Percentiles rank a stretch among this genome's conserved stretches.
Evolutionary conservation across 2,797 vertebrate genomes (phyloP).

Genomic region (Scolopax rusticola): DNA sequence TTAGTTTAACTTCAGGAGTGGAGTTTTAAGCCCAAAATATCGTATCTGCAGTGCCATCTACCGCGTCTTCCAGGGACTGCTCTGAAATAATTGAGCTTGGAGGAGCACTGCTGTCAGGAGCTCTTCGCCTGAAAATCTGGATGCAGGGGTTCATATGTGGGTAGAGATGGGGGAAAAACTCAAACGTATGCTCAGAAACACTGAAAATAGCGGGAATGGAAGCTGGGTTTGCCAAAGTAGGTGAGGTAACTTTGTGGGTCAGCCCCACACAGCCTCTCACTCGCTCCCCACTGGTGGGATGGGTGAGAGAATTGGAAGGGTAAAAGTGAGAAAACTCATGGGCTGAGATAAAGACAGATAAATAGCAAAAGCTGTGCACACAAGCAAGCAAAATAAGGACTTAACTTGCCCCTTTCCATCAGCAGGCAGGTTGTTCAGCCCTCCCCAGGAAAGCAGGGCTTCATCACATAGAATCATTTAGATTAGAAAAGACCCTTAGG

Average conservation of each 20-base stretch:
- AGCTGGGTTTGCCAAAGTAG: not conserved
- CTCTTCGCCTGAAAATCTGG: not conserved
- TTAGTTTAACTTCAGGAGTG: conserved; percentile 3
- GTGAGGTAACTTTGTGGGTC: not conserved
- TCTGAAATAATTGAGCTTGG: not conserved
- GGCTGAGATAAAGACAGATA: not conserved
- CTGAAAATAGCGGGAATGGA: not conserved
- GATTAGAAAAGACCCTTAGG: no score
- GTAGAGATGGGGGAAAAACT: not conserved
- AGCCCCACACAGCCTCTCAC: fast-evolving
- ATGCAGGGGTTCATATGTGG: fast-evolving
- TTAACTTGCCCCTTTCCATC: not conserved
- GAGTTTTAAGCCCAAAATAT: not conserved
- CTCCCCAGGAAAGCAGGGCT: not conserved
- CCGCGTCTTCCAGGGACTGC: conserved; percentile 22
- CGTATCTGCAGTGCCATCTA: conserved; percentile 66
- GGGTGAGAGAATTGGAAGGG: not conserved
- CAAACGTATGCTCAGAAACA: fast-evolving
- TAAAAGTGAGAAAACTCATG: not conserved
- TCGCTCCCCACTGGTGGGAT: fast-evolving
- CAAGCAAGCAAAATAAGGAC: not conserved
- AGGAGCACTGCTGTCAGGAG: not conserved
- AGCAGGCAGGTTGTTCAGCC: not conserved
- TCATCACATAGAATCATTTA: no score
- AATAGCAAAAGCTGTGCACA: not conserved